Evolutionary conservation across 2,113 vertebrate species (phyloP).

Genomic region (Typhlomys cinereus): DNA sequence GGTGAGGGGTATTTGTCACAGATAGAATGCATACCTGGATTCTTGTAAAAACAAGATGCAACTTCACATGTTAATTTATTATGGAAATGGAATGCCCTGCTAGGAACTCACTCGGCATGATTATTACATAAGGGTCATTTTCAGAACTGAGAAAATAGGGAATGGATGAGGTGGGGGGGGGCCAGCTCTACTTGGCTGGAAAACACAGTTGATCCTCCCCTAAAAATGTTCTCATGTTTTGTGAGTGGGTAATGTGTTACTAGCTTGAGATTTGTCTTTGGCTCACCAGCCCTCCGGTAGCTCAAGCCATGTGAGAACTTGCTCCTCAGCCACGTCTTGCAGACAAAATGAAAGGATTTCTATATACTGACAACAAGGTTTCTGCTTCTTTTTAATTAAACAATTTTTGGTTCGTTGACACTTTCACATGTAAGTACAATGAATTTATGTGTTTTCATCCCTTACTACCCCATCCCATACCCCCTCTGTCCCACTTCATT

Average conservation of each 20-base stretch:
- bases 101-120: rapidly evolving
- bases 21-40: rapidly evolving
- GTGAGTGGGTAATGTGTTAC: neutral
- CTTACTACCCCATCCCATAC: too few species aligned
- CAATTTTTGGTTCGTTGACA: too few species aligned
- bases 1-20: neutral
- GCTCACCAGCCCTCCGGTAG: neutral
- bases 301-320: neutral
- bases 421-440: too few species aligned
- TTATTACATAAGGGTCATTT: neutral
- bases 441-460: too few species aligned
- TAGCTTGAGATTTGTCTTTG: neutral
- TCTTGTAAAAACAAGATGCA: neutral
- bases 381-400: too few species aligned
- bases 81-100: rapidly evolving
- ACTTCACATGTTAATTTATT: neutral
- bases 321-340: too few species aligned
- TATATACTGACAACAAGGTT: too few species aligned
- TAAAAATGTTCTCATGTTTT: too few species aligned
- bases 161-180: too few species aligned
- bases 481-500: too few species aligned
- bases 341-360: too few species aligned
- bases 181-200: neutral
- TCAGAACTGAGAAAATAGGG: neutral
- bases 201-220: neutral